Percentiles rank a stretch among this genome's conserved stretches.
Conservation (phyloP, 37 sponge, comb jelly and placozoan genomes). For the Lycopodina hypogea region DNA sequence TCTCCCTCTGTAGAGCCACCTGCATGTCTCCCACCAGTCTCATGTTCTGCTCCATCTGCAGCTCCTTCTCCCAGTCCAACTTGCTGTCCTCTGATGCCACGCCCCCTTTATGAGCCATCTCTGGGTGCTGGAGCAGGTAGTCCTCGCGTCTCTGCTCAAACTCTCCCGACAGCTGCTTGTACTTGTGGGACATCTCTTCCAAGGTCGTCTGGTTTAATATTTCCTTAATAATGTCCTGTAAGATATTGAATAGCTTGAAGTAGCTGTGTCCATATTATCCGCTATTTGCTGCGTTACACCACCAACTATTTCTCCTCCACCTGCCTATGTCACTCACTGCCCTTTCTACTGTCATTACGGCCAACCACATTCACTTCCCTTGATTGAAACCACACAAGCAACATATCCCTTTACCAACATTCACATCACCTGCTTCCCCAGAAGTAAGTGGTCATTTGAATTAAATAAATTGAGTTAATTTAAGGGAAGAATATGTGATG, state of each 20-base stretch:
- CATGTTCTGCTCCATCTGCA: conserved; percentile 50
- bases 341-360: no score
- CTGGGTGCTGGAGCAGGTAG: conserved; percentile 13
- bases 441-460: no score
- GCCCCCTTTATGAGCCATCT: neutral
- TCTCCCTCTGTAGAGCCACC: conserved; percentile 26
- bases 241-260: neutral
- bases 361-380: no score
- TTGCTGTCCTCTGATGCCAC: neutral
- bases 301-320: no score
- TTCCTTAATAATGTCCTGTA: neutral
- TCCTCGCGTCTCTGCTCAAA: conserved; percentile 26
- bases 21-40: conserved; percentile 40
- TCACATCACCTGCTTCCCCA: no score
- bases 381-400: no score
- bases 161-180: conserved; percentile 8
- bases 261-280: no score
- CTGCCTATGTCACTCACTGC: no score
- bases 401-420: no score
- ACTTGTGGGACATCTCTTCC: conserved; percentile 14
- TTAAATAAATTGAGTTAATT: no score
- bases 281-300: no score
- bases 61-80: conserved; percentile 35
- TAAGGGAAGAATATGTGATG: no score
- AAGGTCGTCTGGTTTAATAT: conserved; percentile 2